Evolutionary conservation across 1,140 invertebrate species (phyloP).

Genomic region (Myzus persicae): DNA sequence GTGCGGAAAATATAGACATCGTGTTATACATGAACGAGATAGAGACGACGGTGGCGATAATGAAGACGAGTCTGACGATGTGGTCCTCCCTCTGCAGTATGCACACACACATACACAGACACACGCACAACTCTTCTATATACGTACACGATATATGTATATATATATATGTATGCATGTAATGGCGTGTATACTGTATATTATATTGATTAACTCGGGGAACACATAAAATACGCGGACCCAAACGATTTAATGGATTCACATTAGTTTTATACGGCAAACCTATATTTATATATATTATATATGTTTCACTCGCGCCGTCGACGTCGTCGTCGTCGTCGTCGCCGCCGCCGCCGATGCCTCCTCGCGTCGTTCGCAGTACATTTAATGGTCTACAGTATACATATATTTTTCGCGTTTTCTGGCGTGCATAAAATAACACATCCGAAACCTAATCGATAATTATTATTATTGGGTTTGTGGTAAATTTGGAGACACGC

Average conservation of each 20-base stretch:
- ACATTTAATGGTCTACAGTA: not conserved
- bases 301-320: not conserved
- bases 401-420: not conserved
- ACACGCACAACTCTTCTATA: not conserved
- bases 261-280: constrained; percentile 41
- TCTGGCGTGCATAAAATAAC: not conserved
- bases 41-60: not conserved
- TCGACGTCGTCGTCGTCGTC: too few relatives aligned
- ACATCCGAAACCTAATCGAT: not conserved
- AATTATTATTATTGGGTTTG: not conserved
- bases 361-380: not conserved
- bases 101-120: not conserved
- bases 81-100: not conserved
- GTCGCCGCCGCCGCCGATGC: not conserved
- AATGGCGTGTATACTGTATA: not conserved
- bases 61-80: constrained; percentile 17
- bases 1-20: not conserved
- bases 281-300: constrained; percentile 24
- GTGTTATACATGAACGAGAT: not conserved
- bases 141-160: not conserved
- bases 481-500: not conserved
- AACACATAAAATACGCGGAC: constrained; percentile 36
- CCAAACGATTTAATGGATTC: constrained; percentile 40
- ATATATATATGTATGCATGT: too few relatives aligned
- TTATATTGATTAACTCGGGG: constrained; percentile 27